Conservation (phyloP, 2,888 invertebrate species). For the Mesochorus sp. region DNA sequence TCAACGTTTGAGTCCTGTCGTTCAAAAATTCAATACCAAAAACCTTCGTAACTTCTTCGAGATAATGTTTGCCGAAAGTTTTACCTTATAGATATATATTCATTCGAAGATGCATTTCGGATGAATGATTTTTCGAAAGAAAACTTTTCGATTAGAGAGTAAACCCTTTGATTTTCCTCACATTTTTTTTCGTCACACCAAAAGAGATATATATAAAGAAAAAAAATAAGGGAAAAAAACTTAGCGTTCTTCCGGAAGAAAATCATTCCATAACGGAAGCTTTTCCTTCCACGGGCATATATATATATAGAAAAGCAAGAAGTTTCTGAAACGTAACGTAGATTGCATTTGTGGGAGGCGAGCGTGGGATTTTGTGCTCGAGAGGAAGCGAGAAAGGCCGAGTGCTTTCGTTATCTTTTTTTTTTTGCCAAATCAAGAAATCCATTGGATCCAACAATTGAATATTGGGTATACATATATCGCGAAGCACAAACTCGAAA, state of each 20-base stretch:
- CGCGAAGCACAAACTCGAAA: background rate
- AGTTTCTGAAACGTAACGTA: background rate
- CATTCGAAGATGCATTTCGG: no score
- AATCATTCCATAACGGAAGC: conserved; percentile 5
- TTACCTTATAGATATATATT: no score
- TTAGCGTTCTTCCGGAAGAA: conserved; percentile 1
- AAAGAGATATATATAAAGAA: no score
- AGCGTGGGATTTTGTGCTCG: background rate
- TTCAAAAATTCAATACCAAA: no score
- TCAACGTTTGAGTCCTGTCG: no score
- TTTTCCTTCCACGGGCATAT: background rate
- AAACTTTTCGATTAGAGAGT: no score
- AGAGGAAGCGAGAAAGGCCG: no score
- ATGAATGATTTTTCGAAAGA: no score
- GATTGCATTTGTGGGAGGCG: background rate
- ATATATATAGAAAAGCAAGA: background rate
- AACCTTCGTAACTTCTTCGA: no score
- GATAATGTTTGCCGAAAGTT: no score
- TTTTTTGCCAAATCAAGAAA: conserved; percentile 6
- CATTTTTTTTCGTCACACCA: conserved; percentile 1
- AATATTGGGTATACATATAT: background rate
- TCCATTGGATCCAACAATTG: background rate
- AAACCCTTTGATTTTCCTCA: background rate
- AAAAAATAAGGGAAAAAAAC: no score
- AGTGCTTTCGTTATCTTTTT: background rate